These are phyloP conservation scores for Epinephelus cyanopodus DNA, from an alignment of 2,113 vertebrate species.

Conservation along the genomic window DNA sequence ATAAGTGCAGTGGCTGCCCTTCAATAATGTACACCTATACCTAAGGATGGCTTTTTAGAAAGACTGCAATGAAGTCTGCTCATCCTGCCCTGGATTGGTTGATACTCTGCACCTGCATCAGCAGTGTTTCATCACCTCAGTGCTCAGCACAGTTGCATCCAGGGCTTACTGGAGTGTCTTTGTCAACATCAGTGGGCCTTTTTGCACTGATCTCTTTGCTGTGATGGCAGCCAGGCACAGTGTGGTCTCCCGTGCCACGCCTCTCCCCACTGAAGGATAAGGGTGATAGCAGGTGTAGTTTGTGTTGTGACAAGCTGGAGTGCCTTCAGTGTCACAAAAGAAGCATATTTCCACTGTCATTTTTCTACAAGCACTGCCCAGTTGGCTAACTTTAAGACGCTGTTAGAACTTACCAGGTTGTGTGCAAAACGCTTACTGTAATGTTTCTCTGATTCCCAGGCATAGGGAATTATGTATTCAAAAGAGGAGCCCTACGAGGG, in stretches of 20 bases:
- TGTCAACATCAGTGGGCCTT: constrained; percentile 5
- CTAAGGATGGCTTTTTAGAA: constrained; percentile 28
- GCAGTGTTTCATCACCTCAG: constrained; percentile 43
- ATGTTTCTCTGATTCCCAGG: not conserved
- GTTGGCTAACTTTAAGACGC: not conserved
- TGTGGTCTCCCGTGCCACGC: not conserved
- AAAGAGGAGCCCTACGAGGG: not conserved
- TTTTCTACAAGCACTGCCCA: not conserved
- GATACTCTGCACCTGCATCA: constrained; percentile 46
- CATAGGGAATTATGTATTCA: not conserved
- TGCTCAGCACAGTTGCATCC: constrained; percentile 37
- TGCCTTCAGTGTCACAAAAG: not conserved
- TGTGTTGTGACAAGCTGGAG: not conserved
- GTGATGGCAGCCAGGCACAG: constrained; percentile 33
- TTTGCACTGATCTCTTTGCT: constrained; percentile 24
- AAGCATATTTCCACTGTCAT: not conserved
- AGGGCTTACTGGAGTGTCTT: constrained; percentile 18
- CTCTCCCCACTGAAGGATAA: constrained; percentile 9
- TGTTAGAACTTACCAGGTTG: not conserved
- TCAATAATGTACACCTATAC: not conserved
- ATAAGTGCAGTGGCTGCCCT: constrained; percentile 10
- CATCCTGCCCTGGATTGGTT: constrained; percentile 2
- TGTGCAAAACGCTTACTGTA: not conserved
- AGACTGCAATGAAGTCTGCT: constrained; percentile 18
- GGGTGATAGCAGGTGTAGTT: constrained; percentile 2